Percentiles rank a stretch among this genome's conserved stretches.
These are phyloP conservation scores for Spatulosminthurus flaviceps DNA, from an alignment of 2,888 invertebrate genomes.

Conservation along the genomic window DNA sequence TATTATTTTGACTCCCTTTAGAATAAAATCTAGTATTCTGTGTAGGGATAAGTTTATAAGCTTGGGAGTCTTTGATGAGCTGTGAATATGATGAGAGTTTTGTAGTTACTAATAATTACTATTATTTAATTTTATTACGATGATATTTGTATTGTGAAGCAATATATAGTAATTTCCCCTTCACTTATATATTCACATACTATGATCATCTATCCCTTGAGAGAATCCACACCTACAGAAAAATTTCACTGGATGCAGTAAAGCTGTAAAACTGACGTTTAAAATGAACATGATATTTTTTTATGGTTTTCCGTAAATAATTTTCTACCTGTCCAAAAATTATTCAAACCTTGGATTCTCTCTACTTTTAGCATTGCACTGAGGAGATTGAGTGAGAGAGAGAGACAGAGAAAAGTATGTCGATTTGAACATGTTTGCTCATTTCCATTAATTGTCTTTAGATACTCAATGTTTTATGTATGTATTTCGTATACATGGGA, in stretches of 20 bases:
- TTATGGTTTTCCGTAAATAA: neutral
- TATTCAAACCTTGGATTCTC: neutral
- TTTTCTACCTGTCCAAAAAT: neutral
- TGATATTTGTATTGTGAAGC: neutral
- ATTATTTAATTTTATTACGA: constrained; percentile 9
- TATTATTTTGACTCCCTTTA: no score
- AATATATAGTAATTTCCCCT: no score
- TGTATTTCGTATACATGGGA: neutral
- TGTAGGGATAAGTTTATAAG: no score
- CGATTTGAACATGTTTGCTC: neutral
- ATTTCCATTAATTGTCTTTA: no score
- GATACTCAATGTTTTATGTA: no score
- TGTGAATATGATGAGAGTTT: neutral
- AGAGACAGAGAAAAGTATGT: neutral
- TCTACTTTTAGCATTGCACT: neutral
- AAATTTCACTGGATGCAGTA: no score
- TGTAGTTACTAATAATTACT: neutral
- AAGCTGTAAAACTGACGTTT: neutral
- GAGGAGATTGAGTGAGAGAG: no score
- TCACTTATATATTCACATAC: no score
- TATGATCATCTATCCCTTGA: neutral
- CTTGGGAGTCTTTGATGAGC: constrained; percentile 9
- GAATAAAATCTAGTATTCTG: no score
- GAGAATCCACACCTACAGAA: neutral
- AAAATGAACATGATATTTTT: neutral